A percentile compares a stretch with the other conserved stretches of the same genome.
phyloP scores from a whole-genome alignment of 2,113 vertebrate species.

The Oncorhynchus keta region DNA sequence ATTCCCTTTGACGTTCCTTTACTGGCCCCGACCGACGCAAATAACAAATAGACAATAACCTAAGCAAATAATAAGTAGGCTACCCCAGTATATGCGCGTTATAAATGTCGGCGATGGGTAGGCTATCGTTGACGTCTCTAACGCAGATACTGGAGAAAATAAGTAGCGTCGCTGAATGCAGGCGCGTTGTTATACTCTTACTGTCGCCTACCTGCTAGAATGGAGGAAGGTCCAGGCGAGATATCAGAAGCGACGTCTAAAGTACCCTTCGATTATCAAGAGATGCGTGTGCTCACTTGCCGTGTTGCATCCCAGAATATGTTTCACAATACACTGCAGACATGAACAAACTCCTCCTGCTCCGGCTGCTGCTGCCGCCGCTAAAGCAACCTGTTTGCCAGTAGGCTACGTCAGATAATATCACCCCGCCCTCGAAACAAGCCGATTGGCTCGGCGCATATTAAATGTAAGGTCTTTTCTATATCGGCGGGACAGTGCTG shows the following conservation, averaged over 20 bases:
- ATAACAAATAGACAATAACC: neutral
- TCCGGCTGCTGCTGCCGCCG: neutral
- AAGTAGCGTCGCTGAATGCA: neutral
- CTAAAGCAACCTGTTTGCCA: conserved; percentile 76
- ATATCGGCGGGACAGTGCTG: conserved; percentile 24
- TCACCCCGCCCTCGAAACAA: conserved; percentile 49
- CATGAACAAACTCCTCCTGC: conserved; percentile 22
- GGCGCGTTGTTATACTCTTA: conserved; percentile 14
- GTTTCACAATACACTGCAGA: conserved; percentile 17
- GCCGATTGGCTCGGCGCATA: conserved; percentile 59
- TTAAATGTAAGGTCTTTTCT: neutral
- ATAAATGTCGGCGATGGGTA: no score
- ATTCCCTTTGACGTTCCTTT: neutral
- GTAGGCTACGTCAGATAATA: conserved; percentile 31
- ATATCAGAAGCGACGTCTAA: neutral
- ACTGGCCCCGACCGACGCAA: no score
- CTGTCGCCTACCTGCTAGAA: conserved; percentile 35
- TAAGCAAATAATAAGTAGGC: no score
- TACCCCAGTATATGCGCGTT: no score
- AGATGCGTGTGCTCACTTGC: neutral
- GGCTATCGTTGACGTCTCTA: no score
- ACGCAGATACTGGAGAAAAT: no score
- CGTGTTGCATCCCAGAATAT: neutral
- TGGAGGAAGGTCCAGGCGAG: neutral
- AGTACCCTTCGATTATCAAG: neutral